These are phyloP conservation scores for Drosophila persimilis DNA, from an alignment of 1,140 invertebrate species.

Conservation along the genomic window DNA sequence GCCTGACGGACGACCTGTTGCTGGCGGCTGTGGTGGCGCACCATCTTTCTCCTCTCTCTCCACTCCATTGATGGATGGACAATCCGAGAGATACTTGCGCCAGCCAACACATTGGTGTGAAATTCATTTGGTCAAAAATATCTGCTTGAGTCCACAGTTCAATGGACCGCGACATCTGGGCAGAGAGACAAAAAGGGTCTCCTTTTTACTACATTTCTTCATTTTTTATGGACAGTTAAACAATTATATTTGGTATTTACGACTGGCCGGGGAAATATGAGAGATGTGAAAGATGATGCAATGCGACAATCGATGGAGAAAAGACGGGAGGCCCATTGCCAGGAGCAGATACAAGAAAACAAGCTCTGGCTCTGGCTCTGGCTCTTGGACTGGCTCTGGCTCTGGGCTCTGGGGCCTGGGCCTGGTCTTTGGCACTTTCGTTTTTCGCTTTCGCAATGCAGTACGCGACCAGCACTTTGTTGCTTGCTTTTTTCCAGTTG, in stretches of 20 bases:
- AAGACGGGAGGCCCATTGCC: neutral
- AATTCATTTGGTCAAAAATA: conserved; percentile 64
- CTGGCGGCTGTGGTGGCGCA: conserved; percentile 22
- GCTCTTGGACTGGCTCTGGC: too few species aligned
- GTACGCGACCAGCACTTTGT: conserved; percentile 30
- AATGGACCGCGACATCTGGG: conserved; percentile 45
- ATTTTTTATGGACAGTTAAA: conserved; percentile 76
- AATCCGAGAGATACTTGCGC: conserved; percentile 35
- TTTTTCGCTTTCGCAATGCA: conserved; percentile 48
- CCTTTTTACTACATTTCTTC: conserved; percentile 55
- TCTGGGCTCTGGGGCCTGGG: too few species aligned
- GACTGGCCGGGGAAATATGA: conserved; percentile 60
- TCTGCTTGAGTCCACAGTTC: conserved; percentile 61
- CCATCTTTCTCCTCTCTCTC: conserved; percentile 15
- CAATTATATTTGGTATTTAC: conserved; percentile 81
- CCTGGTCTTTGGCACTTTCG: conserved; percentile 55
- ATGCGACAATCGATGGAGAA: conserved; percentile 40
- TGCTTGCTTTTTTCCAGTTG: conserved; percentile 38
- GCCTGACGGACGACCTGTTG: conserved; percentile 19
- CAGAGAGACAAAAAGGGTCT: conserved; percentile 60
- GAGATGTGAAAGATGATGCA: conserved; percentile 68
- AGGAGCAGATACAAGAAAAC: neutral
- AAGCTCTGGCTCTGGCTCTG: too few species aligned
- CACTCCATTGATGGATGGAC: conserved; percentile 49
- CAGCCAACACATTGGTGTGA: conserved; percentile 64